A percentile compares a stretch with the other conserved stretches of the same genome.
These are phyloP conservation scores for Knipowitschia caucasica DNA, from an alignment of 2,797 vertebrate genomes.

Conservation along the genomic window DNA sequence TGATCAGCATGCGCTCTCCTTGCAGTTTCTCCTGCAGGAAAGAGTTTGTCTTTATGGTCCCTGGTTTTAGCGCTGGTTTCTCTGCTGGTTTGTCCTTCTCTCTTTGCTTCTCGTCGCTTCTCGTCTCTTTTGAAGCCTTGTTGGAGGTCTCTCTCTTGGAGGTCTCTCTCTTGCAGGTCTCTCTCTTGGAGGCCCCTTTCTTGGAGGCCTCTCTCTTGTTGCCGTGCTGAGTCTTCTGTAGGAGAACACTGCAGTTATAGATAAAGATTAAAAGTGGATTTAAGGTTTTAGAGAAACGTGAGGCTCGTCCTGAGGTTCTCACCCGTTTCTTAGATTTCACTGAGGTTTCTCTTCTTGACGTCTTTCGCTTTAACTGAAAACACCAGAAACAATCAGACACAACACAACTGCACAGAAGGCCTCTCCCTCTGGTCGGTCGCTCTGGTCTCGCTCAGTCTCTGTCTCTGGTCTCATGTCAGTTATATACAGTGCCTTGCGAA, in stretches of 20 bases:
- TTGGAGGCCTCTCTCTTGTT: not conserved
- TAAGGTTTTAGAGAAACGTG: no score
- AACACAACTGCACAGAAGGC: no score
- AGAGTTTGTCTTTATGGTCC: no score
- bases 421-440: no score
- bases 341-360: not conserved
- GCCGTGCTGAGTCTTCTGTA: not conserved
- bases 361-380: not conserved
- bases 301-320: not conserved
- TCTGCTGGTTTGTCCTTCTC: not conserved
- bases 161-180: not conserved
- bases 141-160: not conserved
- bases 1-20: slow-evolving; percentile 1
- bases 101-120: not conserved
- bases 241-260: not conserved
- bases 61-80: not conserved
- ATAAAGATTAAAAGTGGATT: not conserved
- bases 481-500: no score
- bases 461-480: no score
- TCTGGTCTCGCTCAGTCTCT: no score
- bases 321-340: not conserved
- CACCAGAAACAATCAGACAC: not conserved
- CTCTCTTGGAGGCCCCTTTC: not conserved
- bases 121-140: not conserved
- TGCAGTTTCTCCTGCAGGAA: slow-evolving; percentile 1